These are phyloP conservation scores for Copsychus sechellarum DNA, from an alignment of 2,113 vertebrate species.

Conservation along the genomic window DNA sequence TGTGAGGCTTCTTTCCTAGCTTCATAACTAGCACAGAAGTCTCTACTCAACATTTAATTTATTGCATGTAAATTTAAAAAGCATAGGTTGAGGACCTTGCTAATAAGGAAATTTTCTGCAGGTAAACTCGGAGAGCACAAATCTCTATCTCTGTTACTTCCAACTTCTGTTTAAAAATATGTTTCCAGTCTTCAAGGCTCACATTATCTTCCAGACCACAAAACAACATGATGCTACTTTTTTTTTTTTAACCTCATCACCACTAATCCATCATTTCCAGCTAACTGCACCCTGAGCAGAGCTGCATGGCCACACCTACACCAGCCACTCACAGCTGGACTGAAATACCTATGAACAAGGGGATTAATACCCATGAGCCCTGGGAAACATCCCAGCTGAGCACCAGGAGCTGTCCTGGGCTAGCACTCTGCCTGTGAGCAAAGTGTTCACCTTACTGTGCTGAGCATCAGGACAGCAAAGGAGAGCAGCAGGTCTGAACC, in stretches of 20 bases:
- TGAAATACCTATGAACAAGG: not conserved
- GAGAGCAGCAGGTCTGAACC: not conserved
- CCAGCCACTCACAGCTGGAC: not conserved
- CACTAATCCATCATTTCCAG: too few relatives aligned
- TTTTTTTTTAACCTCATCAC: too few relatives aligned
- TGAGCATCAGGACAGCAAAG: not conserved
- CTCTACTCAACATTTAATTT: not conserved
- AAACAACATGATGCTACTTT: not conserved
- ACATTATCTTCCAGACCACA: slow-evolving; percentile 17
- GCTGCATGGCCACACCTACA: not conserved
- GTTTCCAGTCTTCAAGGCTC: not conserved
- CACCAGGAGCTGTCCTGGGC: not conserved
- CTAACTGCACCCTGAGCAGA: too few relatives aligned
- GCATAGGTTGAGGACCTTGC: not conserved
- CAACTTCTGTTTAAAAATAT: not conserved
- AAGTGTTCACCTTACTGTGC: not conserved
- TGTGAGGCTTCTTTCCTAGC: not conserved
- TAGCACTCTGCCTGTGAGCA: not conserved
- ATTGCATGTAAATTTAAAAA: not conserved
- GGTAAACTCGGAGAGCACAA: not conserved
- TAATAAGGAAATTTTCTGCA: not conserved
- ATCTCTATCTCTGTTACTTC: not conserved
- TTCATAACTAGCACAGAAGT: not conserved
- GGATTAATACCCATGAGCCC: not conserved
- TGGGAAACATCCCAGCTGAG: not conserved